phyloP scores from a whole-genome alignment of 2,113 vertebrate genomes.

The Cervus canadensis region DNA sequence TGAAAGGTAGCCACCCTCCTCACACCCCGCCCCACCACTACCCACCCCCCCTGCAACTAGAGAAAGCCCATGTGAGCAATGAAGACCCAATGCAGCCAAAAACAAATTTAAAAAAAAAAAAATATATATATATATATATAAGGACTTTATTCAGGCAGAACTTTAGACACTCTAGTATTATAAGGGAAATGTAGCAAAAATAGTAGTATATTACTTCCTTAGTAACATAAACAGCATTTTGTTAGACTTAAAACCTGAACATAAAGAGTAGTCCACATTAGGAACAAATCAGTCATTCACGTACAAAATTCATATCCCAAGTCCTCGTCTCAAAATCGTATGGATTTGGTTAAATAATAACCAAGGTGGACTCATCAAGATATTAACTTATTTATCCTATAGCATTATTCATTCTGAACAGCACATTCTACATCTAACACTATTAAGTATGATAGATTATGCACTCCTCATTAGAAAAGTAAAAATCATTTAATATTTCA shows the following conservation, averaged over 20 bases:
- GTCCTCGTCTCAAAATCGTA: background rate
- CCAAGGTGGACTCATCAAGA: background rate
- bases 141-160: background rate
- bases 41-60: too few relatives aligned
- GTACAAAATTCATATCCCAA: background rate
- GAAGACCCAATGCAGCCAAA: too few relatives aligned
- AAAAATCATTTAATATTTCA: background rate
- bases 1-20: accelerated
- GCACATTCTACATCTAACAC: background rate
- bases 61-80: too few relatives aligned
- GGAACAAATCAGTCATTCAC: background rate
- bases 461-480: background rate
- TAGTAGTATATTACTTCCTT: background rate
- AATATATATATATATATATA: background rate
- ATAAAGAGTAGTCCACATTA: background rate
- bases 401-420: background rate
- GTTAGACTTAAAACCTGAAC: background rate
- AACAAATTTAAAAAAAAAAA: too few relatives aligned
- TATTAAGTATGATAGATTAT: background rate
- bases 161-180: background rate
- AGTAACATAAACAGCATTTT: background rate
- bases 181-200: background rate
- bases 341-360: background rate
- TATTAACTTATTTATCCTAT: background rate
- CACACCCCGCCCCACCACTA: background rate